Evolutionary conservation across 2,797 vertebrate genomes (phyloP).

Genomic region (Falco biarmicus): DNA sequence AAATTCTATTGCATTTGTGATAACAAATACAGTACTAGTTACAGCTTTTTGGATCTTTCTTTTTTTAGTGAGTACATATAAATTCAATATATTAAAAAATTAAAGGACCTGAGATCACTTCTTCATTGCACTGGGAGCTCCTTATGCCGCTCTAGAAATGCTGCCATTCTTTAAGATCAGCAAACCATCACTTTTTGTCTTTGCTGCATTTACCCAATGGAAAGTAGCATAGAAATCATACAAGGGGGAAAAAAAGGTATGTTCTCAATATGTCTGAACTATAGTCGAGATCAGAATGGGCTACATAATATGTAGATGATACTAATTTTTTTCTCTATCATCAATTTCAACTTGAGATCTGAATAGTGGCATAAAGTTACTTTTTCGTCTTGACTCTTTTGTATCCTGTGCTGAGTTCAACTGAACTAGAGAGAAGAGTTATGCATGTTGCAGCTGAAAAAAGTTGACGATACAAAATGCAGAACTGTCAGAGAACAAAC

Average conservation of each 20-base stretch:
- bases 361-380: background rate
- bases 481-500: background rate
- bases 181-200: background rate
- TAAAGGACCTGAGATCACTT: background rate
- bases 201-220: background rate
- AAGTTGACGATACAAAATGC: background rate
- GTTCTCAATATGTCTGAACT: background rate
- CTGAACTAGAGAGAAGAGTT: background rate
- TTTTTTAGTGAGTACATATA: background rate
- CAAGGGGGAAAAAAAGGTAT: accelerated
- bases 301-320: background rate
- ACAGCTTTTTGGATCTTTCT: background rate
- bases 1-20: background rate
- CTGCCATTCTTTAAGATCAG: background rate
- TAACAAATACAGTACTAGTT: background rate
- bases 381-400: background rate
- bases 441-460: background rate
- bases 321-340: background rate
- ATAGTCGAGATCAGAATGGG: background rate
- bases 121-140: background rate
- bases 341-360: background rate
- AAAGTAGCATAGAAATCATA: background rate
- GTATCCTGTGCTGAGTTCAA: background rate
- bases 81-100: background rate
- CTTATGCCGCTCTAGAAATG: background rate